Base-by-base conservation (phyloP, 2,113 vertebrate species). In the Poeciliopsis occidentalis region DNA sequence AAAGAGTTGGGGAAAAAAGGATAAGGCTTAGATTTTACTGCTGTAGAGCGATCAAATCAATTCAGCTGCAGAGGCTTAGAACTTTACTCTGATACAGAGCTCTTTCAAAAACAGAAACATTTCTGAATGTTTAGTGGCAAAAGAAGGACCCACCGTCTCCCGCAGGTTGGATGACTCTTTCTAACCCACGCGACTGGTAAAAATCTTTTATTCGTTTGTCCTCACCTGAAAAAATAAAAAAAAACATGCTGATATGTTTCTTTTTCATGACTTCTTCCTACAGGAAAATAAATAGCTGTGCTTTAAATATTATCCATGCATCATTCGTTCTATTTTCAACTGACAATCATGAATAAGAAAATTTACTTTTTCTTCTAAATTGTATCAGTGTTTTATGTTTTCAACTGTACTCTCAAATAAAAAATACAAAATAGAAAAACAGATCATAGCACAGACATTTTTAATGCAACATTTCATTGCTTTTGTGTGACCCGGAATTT, bases 121-220 rank as follows among this genome's bases (percentile, higher is more conserved):
- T 64, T 64, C 30, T 34, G 31, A 34, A 24, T 24, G 19, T 64
- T 41, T 1, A 13, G 22, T 7, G 26, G 0, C n/a, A 17, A 71
- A 47, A 60, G 17, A 2, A 41, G 31, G 17, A 75, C 91, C 79
- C 92, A 98, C 97, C 96, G 79, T 98, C 97, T 2, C 95, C 92
- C 12, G 91, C 85, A 6, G 97, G 96, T 73, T 99, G 97, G 1
- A 96, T 94, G 71, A 97, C 95, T 61, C 98, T 93, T 91, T 99
- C 98, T 27, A 99, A 93, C 30, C 97, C 97, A 0, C 98, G 95
- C 0, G 97, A 98, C 92, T 99, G 98, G 92, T 97, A 98, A 92
- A 99, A 99, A 63, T 98, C 97, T 34, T 96, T 95, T 93, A 99
- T 99, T 86, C 97, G 91, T 83, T 96, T 96, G 91, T 99, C 98